phyloP scores from a whole-genome alignment of 2,888 invertebrate species.

The Timema podura region DNA sequence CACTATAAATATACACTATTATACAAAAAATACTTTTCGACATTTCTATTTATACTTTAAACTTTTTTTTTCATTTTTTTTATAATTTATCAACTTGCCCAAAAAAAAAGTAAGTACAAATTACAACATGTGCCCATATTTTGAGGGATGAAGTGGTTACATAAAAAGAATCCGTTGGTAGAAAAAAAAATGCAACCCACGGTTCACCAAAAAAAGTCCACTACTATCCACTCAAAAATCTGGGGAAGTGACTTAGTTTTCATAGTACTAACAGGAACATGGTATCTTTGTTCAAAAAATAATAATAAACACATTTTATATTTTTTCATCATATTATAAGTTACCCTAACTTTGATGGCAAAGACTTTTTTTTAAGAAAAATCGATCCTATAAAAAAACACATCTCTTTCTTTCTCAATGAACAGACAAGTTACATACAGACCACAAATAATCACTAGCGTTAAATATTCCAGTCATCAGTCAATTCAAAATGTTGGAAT shows the following conservation, averaged over 20 bases:
- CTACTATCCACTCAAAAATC: slow-evolving; percentile 24
- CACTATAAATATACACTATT: slow-evolving; percentile 33
- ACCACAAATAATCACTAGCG: slow-evolving; percentile 12
- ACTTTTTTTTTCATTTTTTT: slow-evolving; percentile 30
- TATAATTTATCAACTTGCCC: slow-evolving; percentile 31
- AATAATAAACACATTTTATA: slow-evolving; percentile 22
- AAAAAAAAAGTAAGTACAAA: slow-evolving; percentile 33
- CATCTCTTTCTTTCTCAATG: slow-evolving; percentile 23
- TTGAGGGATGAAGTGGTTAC: slow-evolving; percentile 17
- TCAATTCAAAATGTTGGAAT: slow-evolving; percentile 23
- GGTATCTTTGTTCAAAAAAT: slow-evolving; percentile 31
- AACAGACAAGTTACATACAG: no score
- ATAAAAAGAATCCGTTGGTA: slow-evolving; percentile 1
- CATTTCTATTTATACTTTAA: slow-evolving; percentile 15
- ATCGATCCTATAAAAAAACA: slow-evolving; percentile 28
- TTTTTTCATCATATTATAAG: slow-evolving; percentile 17
- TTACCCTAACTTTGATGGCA: slow-evolving; percentile 30
- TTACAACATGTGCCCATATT: slow-evolving; percentile 32
- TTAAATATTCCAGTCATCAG: slow-evolving; percentile 24
- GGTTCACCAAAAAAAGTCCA: slow-evolving; percentile 12
- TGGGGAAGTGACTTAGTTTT: slow-evolving; percentile 33
- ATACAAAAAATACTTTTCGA: slow-evolving; percentile 30
- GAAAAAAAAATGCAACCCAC: slow-evolving; percentile 10
- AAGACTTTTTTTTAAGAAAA: slow-evolving; percentile 21
- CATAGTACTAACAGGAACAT: slow-evolving; percentile 33